phyloP scores from a whole-genome alignment of 2,888 invertebrate species.

The Drosophila buzzatii region DNA sequence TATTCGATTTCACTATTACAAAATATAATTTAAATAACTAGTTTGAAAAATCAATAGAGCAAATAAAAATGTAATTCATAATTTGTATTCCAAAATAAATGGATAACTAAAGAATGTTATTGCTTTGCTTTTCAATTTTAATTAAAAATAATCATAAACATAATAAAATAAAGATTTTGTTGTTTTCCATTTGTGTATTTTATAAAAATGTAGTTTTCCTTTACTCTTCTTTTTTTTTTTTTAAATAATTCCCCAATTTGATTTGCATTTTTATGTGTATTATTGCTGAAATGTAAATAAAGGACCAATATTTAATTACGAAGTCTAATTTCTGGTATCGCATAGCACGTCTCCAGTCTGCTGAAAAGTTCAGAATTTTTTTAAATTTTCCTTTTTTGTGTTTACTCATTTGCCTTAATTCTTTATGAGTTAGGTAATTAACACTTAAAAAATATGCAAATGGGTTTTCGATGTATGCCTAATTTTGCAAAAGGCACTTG shows the following conservation, averaged over 20 bases:
- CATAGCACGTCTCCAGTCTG: not conserved
- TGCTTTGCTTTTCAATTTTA: not conserved
- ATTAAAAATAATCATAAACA: not conserved
- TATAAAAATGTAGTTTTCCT: not conserved
- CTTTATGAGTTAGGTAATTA: conserved; percentile 10
- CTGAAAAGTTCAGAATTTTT: not conserved
- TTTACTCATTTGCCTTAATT: conserved; percentile 7
- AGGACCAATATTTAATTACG: not conserved
- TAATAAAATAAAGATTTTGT: not conserved
- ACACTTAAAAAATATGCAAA: not conserved
- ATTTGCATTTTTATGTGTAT: not conserved
- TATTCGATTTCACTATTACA: not conserved
- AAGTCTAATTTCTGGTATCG: not conserved
- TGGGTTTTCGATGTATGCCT: not conserved
- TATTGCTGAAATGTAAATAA: not conserved
- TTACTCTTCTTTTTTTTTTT: not conserved
- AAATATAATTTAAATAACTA: not conserved
- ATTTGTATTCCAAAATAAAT: not conserved
- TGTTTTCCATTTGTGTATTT: not conserved
- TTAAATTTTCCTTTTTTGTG: not conserved
- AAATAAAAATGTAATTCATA: not conserved
- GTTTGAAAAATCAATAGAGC: not conserved
- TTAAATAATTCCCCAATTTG: not conserved
- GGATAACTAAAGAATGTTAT: not conserved
- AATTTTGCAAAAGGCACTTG: not conserved